phyloP scores from a whole-genome alignment of 1,140 invertebrate genomes.

The Penaeus indicus region DNA sequence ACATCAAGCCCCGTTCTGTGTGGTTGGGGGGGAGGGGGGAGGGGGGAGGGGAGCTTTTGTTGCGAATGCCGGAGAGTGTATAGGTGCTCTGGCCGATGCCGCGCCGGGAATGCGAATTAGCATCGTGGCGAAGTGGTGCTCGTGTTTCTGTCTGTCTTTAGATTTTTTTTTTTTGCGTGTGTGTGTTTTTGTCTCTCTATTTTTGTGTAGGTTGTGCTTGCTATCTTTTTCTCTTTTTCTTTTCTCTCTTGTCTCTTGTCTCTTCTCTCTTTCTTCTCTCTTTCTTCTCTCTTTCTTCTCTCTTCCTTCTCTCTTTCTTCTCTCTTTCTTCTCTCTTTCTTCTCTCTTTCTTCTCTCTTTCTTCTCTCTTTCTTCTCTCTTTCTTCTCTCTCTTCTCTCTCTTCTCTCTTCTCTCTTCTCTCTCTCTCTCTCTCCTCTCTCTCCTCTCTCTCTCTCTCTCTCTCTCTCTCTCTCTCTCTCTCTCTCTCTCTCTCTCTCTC shows the following conservation, averaged over 20 bases:
- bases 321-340: background rate
- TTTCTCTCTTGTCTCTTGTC: background rate
- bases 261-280: background rate
- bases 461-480: background rate
- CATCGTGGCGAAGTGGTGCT: no score
- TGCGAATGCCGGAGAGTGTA: no score
- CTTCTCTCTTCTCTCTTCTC: background rate
- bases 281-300: background rate
- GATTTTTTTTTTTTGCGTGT: conserved; percentile 1
- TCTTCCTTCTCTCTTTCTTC: background rate
- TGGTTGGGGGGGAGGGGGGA: no score
- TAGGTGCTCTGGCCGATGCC: no score
- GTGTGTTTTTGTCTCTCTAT: conserved; percentile 3
- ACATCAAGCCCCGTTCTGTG: no score
- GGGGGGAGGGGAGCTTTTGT: no score
- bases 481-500: conserved; percentile 18
- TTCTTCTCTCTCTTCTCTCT: no score
- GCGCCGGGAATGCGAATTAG: no score
- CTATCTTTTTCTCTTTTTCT: conserved; percentile 10
- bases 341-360: background rate
- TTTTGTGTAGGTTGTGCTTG: background rate
- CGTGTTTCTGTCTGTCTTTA: no score
- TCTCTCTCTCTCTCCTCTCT: background rate
- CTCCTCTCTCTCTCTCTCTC: background rate
- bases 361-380: background rate